Conservation (phyloP, 2,113 vertebrate species). For the Ictidomys tridecemlineatus region DNA sequence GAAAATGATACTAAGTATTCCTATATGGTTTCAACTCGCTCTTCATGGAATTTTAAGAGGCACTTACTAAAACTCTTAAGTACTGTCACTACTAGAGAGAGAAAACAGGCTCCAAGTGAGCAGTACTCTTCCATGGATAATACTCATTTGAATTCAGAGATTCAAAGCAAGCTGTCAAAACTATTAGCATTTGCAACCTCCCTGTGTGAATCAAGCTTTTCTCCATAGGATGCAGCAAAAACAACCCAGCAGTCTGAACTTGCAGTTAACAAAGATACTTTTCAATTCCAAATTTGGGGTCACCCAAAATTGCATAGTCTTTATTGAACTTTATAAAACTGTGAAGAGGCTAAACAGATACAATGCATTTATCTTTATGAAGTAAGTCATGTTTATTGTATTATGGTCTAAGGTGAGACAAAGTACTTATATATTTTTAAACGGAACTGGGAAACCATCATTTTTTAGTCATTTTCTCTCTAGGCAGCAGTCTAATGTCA, state of each 20-base stretch:
- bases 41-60: neutral
- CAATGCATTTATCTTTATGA: neutral
- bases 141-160: neutral
- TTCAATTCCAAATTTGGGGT: neutral
- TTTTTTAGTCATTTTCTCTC: neutral
- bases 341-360: neutral
- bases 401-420: neutral
- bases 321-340: neutral
- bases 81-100: neutral
- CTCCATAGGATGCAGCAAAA: neutral
- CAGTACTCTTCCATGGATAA: neutral
- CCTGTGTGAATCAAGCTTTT: neutral
- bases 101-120: neutral
- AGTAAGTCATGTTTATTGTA: neutral
- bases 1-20: neutral
- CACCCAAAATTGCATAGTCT: neutral
- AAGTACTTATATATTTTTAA: neutral
- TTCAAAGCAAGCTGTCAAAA: neutral
- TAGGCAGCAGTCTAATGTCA: neutral
- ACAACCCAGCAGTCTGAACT: neutral
- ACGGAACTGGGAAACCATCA: neutral
- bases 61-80: neutral
- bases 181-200: neutral
- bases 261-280: neutral
- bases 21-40: neutral